Conservation (phyloP, 2,888 invertebrate species). For the Marronus borbonicus region DNA sequence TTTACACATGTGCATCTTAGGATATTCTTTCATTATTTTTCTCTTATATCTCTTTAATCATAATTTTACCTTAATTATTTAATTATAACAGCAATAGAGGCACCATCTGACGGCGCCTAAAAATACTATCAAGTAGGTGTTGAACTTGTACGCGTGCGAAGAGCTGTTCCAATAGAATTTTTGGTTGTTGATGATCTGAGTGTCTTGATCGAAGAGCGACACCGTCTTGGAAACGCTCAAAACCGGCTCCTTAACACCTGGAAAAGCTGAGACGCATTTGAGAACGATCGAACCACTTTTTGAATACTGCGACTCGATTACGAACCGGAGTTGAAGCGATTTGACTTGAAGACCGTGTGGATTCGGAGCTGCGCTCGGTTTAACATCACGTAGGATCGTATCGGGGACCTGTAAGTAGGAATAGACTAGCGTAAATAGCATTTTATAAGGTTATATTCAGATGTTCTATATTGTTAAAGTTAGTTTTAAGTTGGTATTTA, state of each 20-base stretch:
- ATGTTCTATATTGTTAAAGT: background rate
- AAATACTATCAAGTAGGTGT: constrained; percentile 42
- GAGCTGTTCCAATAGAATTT: constrained; percentile 50
- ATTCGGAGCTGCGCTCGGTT: constrained; percentile 16
- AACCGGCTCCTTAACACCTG: constrained; percentile 32
- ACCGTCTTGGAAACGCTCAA: constrained; percentile 36
- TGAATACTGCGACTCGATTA: constrained; percentile 40
- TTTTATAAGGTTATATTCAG: background rate
- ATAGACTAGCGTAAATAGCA: background rate
- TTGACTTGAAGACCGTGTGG: constrained; percentile 37
- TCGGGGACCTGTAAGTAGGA: constrained; percentile 41
- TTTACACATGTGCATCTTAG: constrained; percentile 43
- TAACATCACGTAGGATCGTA: constrained; percentile 42
- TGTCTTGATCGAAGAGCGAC: constrained; percentile 44
- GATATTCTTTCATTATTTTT: constrained; percentile 17
- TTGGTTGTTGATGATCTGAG: constrained; percentile 48
- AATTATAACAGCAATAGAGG: constrained; percentile 4
- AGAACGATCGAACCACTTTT: constrained; percentile 43
- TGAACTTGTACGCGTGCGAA: constrained; percentile 19
- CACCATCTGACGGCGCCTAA: constrained; percentile 48
- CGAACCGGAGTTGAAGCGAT: constrained; percentile 47
- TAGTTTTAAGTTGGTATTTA: no score
- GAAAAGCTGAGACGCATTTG: constrained; percentile 47
- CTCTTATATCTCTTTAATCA: constrained; percentile 9
- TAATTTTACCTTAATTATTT: constrained; percentile 24